Percentiles rank a stretch among this genome's conserved stretches.
phyloP scores from a whole-genome alignment of 2,888 invertebrate species.

The Hypomecis atomaria region DNA sequence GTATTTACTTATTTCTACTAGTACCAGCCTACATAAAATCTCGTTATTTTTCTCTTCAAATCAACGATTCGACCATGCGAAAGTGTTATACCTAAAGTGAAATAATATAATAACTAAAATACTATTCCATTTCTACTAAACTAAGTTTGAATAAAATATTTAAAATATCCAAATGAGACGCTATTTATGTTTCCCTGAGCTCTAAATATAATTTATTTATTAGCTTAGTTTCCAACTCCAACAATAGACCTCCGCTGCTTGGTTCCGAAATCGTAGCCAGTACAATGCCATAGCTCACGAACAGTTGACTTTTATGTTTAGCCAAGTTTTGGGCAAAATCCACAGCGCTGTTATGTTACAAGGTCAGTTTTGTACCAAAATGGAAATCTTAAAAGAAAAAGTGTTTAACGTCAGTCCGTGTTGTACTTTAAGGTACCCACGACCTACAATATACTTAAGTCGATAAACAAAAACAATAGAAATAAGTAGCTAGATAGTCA shows the following conservation, averaged over 20 bases:
- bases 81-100: too few relatives aligned
- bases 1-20: too few relatives aligned
- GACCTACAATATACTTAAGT: too few relatives aligned
- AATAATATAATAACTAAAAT: too few relatives aligned
- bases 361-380: constrained; percentile 6
- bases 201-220: constrained; percentile 22
- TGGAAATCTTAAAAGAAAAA: neutral
- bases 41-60: too few relatives aligned
- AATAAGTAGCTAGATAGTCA: too few relatives aligned
- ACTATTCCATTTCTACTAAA: too few relatives aligned
- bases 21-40: too few relatives aligned
- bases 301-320: constrained; percentile 12
- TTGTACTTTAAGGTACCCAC: too few relatives aligned
- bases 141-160: neutral
- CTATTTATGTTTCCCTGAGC: constrained; percentile 19
- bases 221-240: constrained; percentile 19
- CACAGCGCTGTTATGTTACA: neutral
- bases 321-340: constrained; percentile 4
- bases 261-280: constrained; percentile 2
- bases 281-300: constrained; percentile 1
- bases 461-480: too few relatives aligned
- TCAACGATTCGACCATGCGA: too few relatives aligned
- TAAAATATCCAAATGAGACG: neutral
- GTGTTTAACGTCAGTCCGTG: too few relatives aligned
- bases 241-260: constrained; percentile 14